Conservation (phyloP, 2,888 invertebrate species). For the Calliscelio sp. region DNA sequence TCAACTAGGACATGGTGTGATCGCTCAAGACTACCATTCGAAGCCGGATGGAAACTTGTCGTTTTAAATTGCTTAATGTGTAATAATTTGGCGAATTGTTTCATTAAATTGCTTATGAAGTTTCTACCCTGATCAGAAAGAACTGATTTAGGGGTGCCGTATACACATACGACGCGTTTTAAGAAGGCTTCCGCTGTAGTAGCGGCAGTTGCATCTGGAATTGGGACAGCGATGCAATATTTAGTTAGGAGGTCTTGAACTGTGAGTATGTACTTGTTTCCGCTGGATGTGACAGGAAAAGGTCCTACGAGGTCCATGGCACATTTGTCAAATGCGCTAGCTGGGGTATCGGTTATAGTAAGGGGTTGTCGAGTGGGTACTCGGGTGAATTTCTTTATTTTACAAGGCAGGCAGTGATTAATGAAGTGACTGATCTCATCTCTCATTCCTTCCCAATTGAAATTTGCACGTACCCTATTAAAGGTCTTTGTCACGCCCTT, state of each 20-base stretch:
- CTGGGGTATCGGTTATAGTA: slow-evolving; percentile 14
- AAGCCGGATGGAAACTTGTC: no score
- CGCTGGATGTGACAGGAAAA: background rate
- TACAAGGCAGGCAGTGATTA: slow-evolving; percentile 15
- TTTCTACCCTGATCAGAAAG: no score
- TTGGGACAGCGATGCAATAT: slow-evolving; percentile 1
- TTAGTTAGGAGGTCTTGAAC: slow-evolving; percentile 5
- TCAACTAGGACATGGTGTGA: no score
- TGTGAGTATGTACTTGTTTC: no score
- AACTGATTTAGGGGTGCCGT: background rate
- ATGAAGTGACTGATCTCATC: slow-evolving; percentile 1
- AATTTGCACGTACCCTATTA: background rate
- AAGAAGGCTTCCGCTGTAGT: slow-evolving; percentile 5
- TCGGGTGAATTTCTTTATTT: slow-evolving; percentile 16
- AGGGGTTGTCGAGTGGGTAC: background rate
- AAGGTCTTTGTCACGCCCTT: no score
- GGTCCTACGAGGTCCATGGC: background rate
- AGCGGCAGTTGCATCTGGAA: no score
- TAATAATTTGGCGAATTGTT: no score
- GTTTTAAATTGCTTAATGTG: no score
- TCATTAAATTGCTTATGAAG: no score
- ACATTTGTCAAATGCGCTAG: background rate
- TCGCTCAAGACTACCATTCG: no score
- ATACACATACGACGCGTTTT: background rate
- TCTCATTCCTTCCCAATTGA: slow-evolving; percentile 8